Evolutionary conservation across 1,140 invertebrate genomes (phyloP).

Genomic region (Cylas formicarius): DNA sequence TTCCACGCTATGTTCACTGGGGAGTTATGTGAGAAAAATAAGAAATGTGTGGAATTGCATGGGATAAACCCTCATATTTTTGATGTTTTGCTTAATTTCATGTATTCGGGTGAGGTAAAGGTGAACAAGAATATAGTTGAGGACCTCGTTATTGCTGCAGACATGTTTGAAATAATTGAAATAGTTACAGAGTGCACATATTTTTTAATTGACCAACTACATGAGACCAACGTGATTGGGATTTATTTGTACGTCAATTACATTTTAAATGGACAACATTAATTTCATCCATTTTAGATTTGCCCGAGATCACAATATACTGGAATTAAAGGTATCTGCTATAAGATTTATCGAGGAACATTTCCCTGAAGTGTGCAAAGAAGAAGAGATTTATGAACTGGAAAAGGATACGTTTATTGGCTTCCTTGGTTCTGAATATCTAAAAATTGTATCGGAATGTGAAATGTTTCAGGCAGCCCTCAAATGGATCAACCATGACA

Average conservation of each 20-base stretch:
- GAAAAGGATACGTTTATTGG: conserved; percentile 72
- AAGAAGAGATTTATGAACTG: conserved; percentile 86
- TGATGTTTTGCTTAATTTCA: conserved; percentile 73
- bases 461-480: conserved; percentile 89
- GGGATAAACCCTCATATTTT: conserved; percentile 68
- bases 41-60: conserved; percentile 68
- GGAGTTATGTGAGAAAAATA: conserved; percentile 73
- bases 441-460: conserved; percentile 85
- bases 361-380: conserved; percentile 72
- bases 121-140: conserved; percentile 74
- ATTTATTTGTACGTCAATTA: conserved; percentile 60
- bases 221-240: conserved; percentile 84
- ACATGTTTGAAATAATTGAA: conserved; percentile 85
- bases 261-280: conserved; percentile 1
- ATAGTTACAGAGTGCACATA: conserved; percentile 81
- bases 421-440: conserved; percentile 78
- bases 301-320: conserved; percentile 85
- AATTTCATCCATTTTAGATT: conserved; percentile 53
- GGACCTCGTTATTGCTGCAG: conserved; percentile 81
- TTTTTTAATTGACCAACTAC: conserved; percentile 81
- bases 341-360: conserved; percentile 79
- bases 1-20: conserved; percentile 93
- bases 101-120: conserved; percentile 71
- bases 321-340: conserved; percentile 70
- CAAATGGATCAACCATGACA: conserved; percentile 82